phyloP scores from a whole-genome alignment of 2,797 vertebrate species.

The Cyclura pinguis region DNA sequence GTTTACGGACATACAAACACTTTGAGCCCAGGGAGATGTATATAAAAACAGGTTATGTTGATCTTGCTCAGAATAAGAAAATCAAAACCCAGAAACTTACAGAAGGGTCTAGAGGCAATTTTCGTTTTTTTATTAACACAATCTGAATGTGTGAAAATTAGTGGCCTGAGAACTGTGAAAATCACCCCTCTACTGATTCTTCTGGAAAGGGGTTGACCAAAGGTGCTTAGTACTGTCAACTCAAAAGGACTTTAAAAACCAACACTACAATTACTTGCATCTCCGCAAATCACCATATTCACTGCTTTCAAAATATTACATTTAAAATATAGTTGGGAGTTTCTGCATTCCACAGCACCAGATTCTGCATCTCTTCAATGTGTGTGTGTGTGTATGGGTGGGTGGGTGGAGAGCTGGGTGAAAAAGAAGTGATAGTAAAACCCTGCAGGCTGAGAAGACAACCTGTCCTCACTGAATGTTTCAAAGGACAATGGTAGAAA shows the following conservation, averaged over 20 bases:
- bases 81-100: not conserved
- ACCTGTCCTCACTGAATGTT: not conserved
- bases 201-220: not conserved
- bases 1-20: not conserved
- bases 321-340: rapidly evolving
- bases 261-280: not conserved
- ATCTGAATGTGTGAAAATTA: constrained; percentile 20
- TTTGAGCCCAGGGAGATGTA: not conserved
- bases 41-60: not conserved
- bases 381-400: not conserved
- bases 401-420: not conserved
- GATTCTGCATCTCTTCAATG: not conserved
- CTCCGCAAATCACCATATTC: not conserved
- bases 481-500: not conserved
- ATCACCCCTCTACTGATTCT: constrained; percentile 10
- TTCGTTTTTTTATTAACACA: constrained; percentile 1
- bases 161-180: constrained; percentile 13
- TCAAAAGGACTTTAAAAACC: not conserved
- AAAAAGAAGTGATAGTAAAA: not conserved
- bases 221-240: not conserved
- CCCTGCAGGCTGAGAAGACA: not conserved
- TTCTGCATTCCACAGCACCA: not conserved
- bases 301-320: not conserved
- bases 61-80: not conserved
- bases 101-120: not conserved